A percentile compares a stretch with the other conserved stretches of the same genome.
phyloP scores from a whole-genome alignment of 2,797 vertebrate species.

The Sus cebifrons region DNA sequence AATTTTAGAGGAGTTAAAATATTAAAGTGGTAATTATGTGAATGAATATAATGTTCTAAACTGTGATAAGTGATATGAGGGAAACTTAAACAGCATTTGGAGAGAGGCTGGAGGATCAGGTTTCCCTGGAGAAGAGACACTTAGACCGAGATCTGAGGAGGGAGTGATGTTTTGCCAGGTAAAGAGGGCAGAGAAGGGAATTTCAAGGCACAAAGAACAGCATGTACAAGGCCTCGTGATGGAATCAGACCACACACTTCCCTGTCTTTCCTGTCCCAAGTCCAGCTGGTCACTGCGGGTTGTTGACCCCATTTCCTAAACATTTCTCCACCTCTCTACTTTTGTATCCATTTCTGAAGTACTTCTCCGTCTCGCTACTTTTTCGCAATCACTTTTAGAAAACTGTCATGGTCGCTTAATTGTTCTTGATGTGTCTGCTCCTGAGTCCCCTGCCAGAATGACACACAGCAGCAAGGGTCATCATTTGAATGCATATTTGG shows the following conservation, averaged over 20 bases:
- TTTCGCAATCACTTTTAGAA: neutral
- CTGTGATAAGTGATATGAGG: neutral
- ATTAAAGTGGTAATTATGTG: conserved; percentile 53
- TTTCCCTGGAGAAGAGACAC: conserved; percentile 2
- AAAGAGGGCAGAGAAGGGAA: neutral
- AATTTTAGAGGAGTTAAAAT: conserved; percentile 24
- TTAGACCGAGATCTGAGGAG: neutral
- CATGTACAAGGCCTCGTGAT: neutral
- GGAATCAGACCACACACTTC: neutral
- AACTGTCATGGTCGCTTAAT: rapidly evolving
- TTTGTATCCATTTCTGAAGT: neutral
- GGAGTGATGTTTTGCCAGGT: neutral
- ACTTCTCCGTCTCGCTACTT: neutral
- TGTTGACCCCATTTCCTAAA: neutral
- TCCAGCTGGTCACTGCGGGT: neutral
- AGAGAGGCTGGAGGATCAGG: neutral
- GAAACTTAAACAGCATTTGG: conserved; percentile 67
- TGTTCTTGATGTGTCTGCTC: neutral
- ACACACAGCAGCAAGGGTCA: neutral
- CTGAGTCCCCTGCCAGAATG: neutral
- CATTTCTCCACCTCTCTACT: too few species aligned
- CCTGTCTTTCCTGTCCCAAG: neutral
- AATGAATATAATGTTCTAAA: conserved; percentile 30
- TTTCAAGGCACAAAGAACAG: neutral
- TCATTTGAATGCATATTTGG: neutral